Conservation (phyloP, 2,888 invertebrate species). For the Eremobia ochroleuca region DNA sequence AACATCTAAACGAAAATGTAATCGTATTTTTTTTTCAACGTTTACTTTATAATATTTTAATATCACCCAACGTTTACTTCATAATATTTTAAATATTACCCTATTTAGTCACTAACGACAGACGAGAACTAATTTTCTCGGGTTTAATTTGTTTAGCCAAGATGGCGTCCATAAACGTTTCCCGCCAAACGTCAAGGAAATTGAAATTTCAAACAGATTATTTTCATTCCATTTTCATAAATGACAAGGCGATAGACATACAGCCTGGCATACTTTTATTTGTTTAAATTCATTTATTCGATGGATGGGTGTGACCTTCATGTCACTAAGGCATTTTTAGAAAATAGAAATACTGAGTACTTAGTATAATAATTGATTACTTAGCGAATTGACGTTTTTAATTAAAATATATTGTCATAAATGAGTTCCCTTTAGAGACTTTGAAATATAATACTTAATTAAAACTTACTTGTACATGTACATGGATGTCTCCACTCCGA, state of each 20-base stretch:
- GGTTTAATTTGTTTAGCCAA: slow-evolving; percentile 48
- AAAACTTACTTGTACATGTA: slow-evolving; percentile 93
- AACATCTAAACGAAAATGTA: not conserved
- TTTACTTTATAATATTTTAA: slow-evolving; percentile 8
- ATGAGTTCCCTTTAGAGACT: not conserved
- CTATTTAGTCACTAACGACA: not conserved
- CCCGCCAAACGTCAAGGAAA: slow-evolving; percentile 54
- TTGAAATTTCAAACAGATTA: slow-evolving; percentile 66
- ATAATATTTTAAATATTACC: slow-evolving; percentile 8
- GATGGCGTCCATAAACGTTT: slow-evolving; percentile 41
- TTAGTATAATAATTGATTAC: not conserved
- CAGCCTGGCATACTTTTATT: slow-evolving; percentile 16
- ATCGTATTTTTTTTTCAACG: not conserved
- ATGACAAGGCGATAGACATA: slow-evolving; percentile 30
- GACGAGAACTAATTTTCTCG: slow-evolving; percentile 30
- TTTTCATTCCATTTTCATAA: slow-evolving; percentile 47
- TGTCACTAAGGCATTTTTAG: not conserved
- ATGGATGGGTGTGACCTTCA: slow-evolving; percentile 10
- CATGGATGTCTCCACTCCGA: slow-evolving; percentile 94
- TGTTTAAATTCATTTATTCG: slow-evolving; percentile 26
- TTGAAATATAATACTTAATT: not conserved
- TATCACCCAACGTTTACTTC: not conserved
- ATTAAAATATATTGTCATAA: not conserved
- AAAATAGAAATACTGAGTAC: slow-evolving; percentile 9
- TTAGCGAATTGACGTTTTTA: not conserved